Evolutionary conservation across 2,888 invertebrate genomes (phyloP).

Genomic region (Hemistola chrysoprasaria): DNA sequence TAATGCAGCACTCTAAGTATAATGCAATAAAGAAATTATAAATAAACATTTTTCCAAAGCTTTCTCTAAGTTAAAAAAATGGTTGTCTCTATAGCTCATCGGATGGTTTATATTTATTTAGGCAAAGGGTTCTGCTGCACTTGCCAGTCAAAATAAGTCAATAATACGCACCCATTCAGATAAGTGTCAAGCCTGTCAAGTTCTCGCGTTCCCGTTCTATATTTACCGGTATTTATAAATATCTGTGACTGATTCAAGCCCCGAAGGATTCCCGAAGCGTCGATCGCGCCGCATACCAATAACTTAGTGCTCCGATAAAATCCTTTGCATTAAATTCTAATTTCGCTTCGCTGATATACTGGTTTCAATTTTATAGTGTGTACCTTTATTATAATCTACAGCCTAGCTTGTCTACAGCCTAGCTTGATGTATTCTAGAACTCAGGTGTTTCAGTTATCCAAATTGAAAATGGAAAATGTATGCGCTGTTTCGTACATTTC

Average conservation of each 20-base stretch:
- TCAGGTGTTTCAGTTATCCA: background rate
- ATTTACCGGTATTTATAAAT: slow-evolving; percentile 44
- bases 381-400: slow-evolving; percentile 16
- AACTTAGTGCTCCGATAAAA: slow-evolving; percentile 38
- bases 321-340: slow-evolving; percentile 47
- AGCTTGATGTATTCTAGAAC: slow-evolving; percentile 9
- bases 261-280: slow-evolving; percentile 31
- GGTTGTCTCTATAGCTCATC: too few relatives aligned
- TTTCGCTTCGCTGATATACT: slow-evolving; percentile 31
- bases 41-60: too few relatives aligned
- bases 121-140: slow-evolving; percentile 2
- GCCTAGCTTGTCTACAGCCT: background rate
- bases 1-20: too few relatives aligned
- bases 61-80: too few relatives aligned
- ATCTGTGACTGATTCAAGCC: slow-evolving; percentile 41
- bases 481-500: too few relatives aligned
- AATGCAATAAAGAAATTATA: too few relatives aligned
- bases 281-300: slow-evolving; percentile 44
- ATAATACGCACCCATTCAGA: slow-evolving; percentile 24
- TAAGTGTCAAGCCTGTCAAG: slow-evolving; percentile 25
- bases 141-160: slow-evolving; percentile 16
- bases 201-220: slow-evolving; percentile 27
- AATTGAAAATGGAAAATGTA: too few relatives aligned
- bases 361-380: slow-evolving; percentile 24
- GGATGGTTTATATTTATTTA: too few relatives aligned